Base-by-base conservation (phyloP, 2,888 invertebrate species). In the Lasioglossum leucozonium region DNA sequence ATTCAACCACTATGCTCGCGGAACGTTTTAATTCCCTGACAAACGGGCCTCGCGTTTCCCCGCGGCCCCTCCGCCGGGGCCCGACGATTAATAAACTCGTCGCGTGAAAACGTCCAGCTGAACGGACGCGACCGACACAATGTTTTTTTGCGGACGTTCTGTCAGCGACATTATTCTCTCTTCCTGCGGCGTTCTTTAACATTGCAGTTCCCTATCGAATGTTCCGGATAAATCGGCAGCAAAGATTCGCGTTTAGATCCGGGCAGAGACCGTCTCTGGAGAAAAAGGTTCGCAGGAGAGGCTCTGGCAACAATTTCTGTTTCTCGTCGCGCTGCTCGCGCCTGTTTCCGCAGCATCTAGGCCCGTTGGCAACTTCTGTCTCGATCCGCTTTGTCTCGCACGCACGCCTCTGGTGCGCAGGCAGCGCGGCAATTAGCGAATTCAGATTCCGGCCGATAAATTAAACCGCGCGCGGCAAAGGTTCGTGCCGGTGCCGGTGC, bases 381-480 rank as follows among this genome's bases (percentile, higher is more conserved):
- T 13, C 79, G 76, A 65, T 77, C 58, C 67, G 77, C 80, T 83
- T 83, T 84, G 73, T 83, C 65, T 79, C 72, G 75, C 86, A 87
- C 87, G 89, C 87, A 81, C 87, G 91, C 89, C 40, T 73, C 79
- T 83, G 87, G 87, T 81, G 86, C 84, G 87, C 89, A 89, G 82
- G 87, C 87, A 89, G 85, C 89, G 87, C 87, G 87, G 86, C 86
- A 93, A 93, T 93, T 93, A 93, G 91, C 91, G 91, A 89, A 92
- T 92, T 92, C 90, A 93, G 93, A 94, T 93, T 92, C 86, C 90
- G 90, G 79, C 87, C 88, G 90, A 93, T 90, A 91, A 93, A 92
- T 91, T 86, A 82, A 84, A 73, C 77, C 80, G 44, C 80, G 44
- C 80, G 55, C 74, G 75, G 58, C 34, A 10, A 30, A 34, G 34